Percentiles rank a stretch among this genome's conserved stretches.
These are phyloP conservation scores for Acanthosepion lycidas DNA, from an alignment of 2,888 invertebrate genomes.

Conservation along the genomic window DNA sequence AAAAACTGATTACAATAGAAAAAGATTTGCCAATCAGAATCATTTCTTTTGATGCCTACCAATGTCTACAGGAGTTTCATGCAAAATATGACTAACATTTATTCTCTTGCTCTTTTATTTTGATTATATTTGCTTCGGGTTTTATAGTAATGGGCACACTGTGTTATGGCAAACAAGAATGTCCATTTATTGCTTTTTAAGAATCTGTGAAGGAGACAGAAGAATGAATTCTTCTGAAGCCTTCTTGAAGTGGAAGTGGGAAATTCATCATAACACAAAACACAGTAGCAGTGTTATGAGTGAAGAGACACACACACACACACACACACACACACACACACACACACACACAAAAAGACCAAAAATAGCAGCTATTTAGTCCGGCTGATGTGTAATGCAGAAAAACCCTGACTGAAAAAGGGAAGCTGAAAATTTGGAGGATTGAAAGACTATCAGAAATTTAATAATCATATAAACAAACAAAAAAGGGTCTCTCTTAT, in stretches of 20 bases:
- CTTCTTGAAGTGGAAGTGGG: background rate
- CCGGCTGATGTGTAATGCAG: background rate
- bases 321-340: too few species aligned
- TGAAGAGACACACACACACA: background rate
- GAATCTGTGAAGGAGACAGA: background rate
- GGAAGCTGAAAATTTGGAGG: background rate
- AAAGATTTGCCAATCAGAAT: too few species aligned
- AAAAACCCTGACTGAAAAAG: background rate
- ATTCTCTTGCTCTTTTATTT: background rate
- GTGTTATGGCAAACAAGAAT: background rate
- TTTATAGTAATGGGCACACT: background rate
- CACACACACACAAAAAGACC: background rate
- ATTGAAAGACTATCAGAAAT: background rate
- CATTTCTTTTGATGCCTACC: too few species aligned
- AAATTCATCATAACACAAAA: background rate
- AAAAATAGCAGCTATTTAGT: slow-evolving; percentile 20
- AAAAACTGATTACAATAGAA: background rate
- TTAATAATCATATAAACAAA: background rate
- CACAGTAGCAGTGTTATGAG: background rate
- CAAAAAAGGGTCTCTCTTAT: too few species aligned
- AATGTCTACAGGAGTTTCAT: background rate
- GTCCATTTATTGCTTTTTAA: background rate
- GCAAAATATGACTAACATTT: background rate
- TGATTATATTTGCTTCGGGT: background rate
- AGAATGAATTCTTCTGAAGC: background rate